Evolutionary conservation across 2,113 vertebrate genomes (phyloP), one percentile per base, ranked within the genome.

Genomic region (Austrofundulus limnaeus): DNA sequence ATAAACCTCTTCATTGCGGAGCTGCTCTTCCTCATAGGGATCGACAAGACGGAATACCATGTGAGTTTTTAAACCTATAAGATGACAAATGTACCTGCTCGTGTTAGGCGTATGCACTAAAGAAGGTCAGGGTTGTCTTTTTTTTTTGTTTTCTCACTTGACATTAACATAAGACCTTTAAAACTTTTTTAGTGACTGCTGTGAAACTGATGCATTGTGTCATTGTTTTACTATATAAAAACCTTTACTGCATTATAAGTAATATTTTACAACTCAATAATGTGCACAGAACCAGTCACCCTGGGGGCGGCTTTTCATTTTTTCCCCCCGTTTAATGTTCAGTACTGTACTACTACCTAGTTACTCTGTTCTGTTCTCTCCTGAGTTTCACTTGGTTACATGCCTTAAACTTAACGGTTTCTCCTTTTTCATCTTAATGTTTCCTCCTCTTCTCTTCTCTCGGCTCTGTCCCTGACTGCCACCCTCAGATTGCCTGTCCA

Each of bases 1-100:
- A 94, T 97, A 92, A 97, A 94, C 86, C 96, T 98, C 81, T 97
- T 98, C 88, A 92, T 98, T 12, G 95, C 95, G 0, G 96, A 98
- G 88, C 92, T 98, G 43, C 93, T 98, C 85, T 98, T 98, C 90
- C 95, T 98, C 80, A 94, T 97, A 0, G 96, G 96, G 80, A 96
- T 98, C 39, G 94, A 98, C 86, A 98, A 97, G 86, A 97, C 95
- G 0, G 94, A 98, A 85, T 96, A 98, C 61, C 93, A 95, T 70
- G 96, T 97, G 61, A 81, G 92, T 83, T 21, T 3, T 2, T 1
- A 11, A 19, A 21, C 37, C 19, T 28, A 7, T 15, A 10, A 31
- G 6, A 25, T 25, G 10, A 19, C 54, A 21, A 2, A 8, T 10
- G 5, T 21, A 14, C 53, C 19, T 39, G 17, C 31, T 55, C 7